Evolutionary conservation across 1,140 invertebrate species (phyloP).

Genomic region (Ridgeia piscesae): DNA sequence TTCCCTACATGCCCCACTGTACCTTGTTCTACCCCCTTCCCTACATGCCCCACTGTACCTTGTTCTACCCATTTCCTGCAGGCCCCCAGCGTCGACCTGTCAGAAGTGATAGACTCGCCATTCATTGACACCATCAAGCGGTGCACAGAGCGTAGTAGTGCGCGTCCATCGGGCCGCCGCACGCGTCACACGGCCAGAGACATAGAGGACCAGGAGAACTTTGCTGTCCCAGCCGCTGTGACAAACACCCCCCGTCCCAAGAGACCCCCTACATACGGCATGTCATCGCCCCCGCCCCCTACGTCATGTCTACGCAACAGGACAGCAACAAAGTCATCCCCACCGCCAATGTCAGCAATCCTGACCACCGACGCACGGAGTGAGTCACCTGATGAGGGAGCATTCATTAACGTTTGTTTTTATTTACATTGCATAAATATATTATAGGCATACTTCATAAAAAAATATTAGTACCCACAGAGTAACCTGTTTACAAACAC

Average conservation of each 20-base stretch:
- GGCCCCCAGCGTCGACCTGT: not conserved
- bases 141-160: not conserved
- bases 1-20: too few relatives aligned
- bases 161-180: not conserved
- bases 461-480: too few relatives aligned
- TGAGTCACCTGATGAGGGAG: constrained; percentile 13
- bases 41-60: too few relatives aligned
- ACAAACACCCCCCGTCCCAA: constrained; percentile 35
- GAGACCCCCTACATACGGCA: constrained; percentile 20
- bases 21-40: too few relatives aligned
- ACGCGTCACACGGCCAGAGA: not conserved
- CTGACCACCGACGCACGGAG: constrained; percentile 11
- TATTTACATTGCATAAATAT: too few relatives aligned
- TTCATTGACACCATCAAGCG: constrained; percentile 17
- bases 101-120: constrained; percentile 12
- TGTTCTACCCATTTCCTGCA: not conserved
- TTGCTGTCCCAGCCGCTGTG: constrained; percentile 48
- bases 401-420: not conserved
- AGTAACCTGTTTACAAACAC: not conserved
- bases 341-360: constrained; percentile 21
- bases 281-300: constrained; percentile 21
- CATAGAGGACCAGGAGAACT: constrained; percentile 55
- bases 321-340: constrained; percentile 24
- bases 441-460: too few relatives aligned
- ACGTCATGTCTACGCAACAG: constrained; percentile 24